These are phyloP conservation scores for Rhagium mordax DNA, from an alignment of 2,888 invertebrate genomes.

Conservation along the genomic window DNA sequence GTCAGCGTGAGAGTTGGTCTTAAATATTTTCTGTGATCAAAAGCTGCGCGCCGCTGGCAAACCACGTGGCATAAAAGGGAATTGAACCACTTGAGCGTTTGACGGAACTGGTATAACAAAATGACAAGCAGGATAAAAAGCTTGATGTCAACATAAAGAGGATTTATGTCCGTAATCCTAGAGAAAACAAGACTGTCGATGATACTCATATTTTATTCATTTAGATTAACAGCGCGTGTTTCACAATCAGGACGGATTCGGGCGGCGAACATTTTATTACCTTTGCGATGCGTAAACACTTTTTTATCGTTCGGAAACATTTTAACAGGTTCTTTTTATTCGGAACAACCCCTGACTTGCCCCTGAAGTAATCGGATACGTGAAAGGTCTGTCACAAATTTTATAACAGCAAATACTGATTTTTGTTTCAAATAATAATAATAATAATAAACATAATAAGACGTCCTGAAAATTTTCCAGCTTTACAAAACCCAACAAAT, in stretches of 20 bases:
- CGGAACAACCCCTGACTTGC: neutral
- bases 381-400: no score
- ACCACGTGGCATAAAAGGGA: conserved; percentile 11
- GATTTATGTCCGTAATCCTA: conserved; percentile 53
- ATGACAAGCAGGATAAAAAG: conserved; percentile 53
- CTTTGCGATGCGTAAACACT: neutral
- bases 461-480: no score
- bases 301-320: neutral
- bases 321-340: neutral
- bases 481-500: neutral
- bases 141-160: conserved; percentile 54
- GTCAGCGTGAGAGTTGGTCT: no score
- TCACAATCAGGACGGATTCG: conserved; percentile 15
- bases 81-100: conserved; percentile 46
- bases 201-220: conserved; percentile 56
- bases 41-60: neutral
- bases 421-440: no score
- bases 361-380: neutral
- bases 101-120: conserved; percentile 47
- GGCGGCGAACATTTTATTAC: conserved; percentile 17
- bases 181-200: conserved; percentile 54
- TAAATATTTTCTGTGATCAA: no score
- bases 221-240: conserved; percentile 42
- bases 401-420: no score
- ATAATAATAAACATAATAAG: no score